A percentile compares a stretch with the other conserved stretches of the same genome.
Conservation (phyloP, 2,888 invertebrate genomes). For the Tryphoninae sp. region DNA sequence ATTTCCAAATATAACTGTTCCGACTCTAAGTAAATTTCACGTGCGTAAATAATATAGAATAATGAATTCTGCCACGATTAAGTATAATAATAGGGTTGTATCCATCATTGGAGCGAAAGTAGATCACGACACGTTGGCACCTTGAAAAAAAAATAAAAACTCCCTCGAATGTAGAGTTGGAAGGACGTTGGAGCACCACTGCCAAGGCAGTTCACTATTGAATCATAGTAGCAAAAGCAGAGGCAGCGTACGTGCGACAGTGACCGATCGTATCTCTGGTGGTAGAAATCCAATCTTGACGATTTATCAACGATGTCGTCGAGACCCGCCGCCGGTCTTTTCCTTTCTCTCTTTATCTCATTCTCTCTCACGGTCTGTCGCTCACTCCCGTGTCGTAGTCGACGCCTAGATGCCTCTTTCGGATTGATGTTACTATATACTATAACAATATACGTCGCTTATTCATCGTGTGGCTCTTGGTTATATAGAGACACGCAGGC, state of each 20-base stretch:
- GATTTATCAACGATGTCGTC: constrained; percentile 76
- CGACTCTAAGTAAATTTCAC: too few relatives aligned
- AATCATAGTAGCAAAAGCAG: constrained; percentile 71
- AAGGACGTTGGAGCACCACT: constrained; percentile 10
- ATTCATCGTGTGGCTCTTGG: constrained; percentile 73
- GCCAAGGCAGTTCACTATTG: constrained; percentile 73
- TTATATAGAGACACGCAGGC: constrained; percentile 1
- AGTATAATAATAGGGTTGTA: too few relatives aligned
- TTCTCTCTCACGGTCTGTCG: constrained; percentile 38
- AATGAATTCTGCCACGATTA: too few relatives aligned
- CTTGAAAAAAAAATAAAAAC: background rate
- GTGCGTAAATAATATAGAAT: too few relatives aligned
- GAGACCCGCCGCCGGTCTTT: constrained; percentile 66
- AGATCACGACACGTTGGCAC: background rate
- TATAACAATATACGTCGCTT: constrained; percentile 75
- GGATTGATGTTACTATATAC: constrained; percentile 77
- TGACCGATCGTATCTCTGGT: constrained; percentile 75
- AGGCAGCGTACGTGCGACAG: constrained; percentile 63
- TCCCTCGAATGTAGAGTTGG: background rate
- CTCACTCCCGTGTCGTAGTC: constrained; percentile 42
- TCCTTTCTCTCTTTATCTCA: constrained; percentile 41
- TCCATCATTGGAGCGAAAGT: background rate
- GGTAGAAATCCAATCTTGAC: constrained; percentile 75
- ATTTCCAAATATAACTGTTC: too few relatives aligned
- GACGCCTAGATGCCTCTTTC: constrained; percentile 70